Base-by-base conservation (phyloP, 2,797 vertebrate genomes). In the Tenualosa thibaudeaui region DNA sequence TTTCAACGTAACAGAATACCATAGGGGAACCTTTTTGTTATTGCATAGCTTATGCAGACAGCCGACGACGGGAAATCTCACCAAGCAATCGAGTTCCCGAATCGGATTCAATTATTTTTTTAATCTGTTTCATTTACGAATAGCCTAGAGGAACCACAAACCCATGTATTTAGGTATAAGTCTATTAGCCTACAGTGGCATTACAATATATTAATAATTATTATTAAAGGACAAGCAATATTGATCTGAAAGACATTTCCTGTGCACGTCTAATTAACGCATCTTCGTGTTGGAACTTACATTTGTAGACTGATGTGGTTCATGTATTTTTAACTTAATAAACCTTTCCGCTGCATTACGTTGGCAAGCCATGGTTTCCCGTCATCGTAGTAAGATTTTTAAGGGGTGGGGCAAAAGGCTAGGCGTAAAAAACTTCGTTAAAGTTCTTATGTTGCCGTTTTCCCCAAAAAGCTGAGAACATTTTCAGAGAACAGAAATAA, bases 361-460 rank as follows among this genome's bases (percentile, higher is more conserved):
- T 81, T 87, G 86, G 86, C 81, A 86, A 89, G 86, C 85, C 89
- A 88, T 84, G 82, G 88, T 87, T 90, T 89, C 89, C 91, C 85
- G 89, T 91, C 91, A 89, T 91, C 87, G 87, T 92, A 86, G 88
- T n/a, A 82, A 88, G 88, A 86, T 87, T 90, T 88, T 81, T 87
- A 89, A 94, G 93, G 94, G 95, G 94, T 94, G 94, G 94, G 94
- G 95, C 93, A 88, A 92, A 89, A 89, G 54, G 84, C 84, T 90
- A 88, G 85, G 91, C 92, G 92, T 93, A 92, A 94, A 78, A 92
- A 94, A 94, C 93, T 94, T 94, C 89, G 82, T 88, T 84, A 93
- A 95, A 91, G 93, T 88, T 68, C 82, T 86, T 84, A 78, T 78
- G 71, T 78, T 78, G 71, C 22, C 71, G 71, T 78, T 46, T 46